Base-by-base conservation (phyloP, 2,797 vertebrate species). In the Sciurus carolinensis region DNA sequence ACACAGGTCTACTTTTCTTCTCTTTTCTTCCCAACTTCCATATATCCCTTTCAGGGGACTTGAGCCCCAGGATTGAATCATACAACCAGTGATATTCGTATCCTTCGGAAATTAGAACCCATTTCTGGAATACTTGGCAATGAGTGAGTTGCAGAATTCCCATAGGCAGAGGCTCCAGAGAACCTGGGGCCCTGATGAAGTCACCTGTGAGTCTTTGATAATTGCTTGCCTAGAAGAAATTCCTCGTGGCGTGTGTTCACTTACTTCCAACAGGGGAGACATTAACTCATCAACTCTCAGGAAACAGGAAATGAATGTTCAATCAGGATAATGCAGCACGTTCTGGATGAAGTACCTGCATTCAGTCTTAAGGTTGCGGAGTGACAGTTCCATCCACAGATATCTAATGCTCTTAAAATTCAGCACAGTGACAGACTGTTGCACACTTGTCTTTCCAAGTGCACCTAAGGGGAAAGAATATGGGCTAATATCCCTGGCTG, bases 291-390 rank as follows among this genome's bases (percentile, higher is more conserved):
- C 36, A 36, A 64, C 59, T 94, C 30, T 52, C 28, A 4, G 76
- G 15, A 47, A 67, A 69, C 77, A 59, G 82, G 88, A 94, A 90
- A 76, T 75, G 85, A 87, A 72, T 20, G 3, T 36, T 11, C 26
- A 15, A 3, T 54, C 11, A 88, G 52, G 91, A 57, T 90, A 83
- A 75, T 91, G 82, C 91, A 73, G 95, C 79, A 95, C 69, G 2
- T 57, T 95, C 95, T 95, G 97, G 97, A 97, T 97, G 96, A 96
- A 97, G 97, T 92, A 50, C 95, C 0, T 77, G 39, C 67, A n/a
- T 98, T 95, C 96, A 94, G 94, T 71, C 80, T 97, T 97, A 87
- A 94, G 54, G 87, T 95, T 93, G 97, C 92, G 94, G 97, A 97
- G 94, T 97, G 97, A 94, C 96, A 95, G 91, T 88, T 95, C 86